Base-by-base conservation (phyloP, 1,140 invertebrate genomes). In the Heliconius congener region DNA sequence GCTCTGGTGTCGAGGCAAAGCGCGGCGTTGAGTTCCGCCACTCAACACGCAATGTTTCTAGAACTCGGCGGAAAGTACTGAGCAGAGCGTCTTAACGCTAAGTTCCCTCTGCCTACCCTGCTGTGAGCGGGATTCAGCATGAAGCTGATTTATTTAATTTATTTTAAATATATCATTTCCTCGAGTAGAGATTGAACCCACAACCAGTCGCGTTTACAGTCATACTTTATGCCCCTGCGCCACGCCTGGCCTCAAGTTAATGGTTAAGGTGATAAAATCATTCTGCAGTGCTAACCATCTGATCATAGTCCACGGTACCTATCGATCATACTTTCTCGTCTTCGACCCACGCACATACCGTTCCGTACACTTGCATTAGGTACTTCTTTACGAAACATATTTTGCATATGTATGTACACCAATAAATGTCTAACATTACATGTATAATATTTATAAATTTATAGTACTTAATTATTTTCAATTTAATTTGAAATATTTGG, bases 281-380 rank as follows among this genome's bases (percentile, higher is more conserved):
- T 30, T 66, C 60, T 30, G 60, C 60, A 66, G 60, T 66, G 60
- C 60, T 13, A 66, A 66, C 60, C 60, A 66, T 66, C 60, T 30
- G 34, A 30, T 27, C 60, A 66, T 5, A 66, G 60, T 18, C 60
- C 60, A 66, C 27, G 57, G 66, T 34, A 72, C 71, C 71, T 78
- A 72, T 81, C 80, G 76, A 71, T 77, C 72, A 70, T 81, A 79
- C 81, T 82, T 82, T 82, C 78, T 75, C 78, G 81, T 55, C 71
- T 39, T 71, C 70, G 39, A 42, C 55, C 77, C 46, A 75, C 76
- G 66, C 78, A 52, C n/a, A 50, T 73, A 73, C 71, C 76, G 76
- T 0, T 30, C 75, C 60, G 60, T 71, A 74, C 75, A 46, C 66
- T 77, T 50, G 57, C 57, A 71, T 70, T 76, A 37, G 34, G 34